Evolutionary conservation across 2,113 vertebrate species (phyloP).

Genomic region (Ciconia maguari): DNA sequence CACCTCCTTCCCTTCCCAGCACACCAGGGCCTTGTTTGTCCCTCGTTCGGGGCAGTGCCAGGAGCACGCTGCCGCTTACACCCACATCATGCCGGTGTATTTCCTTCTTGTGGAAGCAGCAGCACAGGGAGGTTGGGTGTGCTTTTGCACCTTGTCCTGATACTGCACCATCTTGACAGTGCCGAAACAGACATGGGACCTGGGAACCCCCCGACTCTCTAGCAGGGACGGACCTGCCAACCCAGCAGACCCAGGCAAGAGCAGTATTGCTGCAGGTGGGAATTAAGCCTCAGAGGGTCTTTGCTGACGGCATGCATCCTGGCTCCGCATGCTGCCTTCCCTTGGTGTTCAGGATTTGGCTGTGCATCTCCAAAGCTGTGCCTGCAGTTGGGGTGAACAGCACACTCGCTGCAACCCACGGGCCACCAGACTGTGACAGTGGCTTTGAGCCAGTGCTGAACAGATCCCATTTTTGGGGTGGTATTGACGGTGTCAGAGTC

Average conservation of each 20-base stretch:
- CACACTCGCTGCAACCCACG: not conserved
- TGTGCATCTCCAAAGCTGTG: not conserved
- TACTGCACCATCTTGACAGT: not conserved
- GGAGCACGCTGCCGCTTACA: not conserved
- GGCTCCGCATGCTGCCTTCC: accelerated
- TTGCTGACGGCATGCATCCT: not conserved
- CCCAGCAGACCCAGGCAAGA: not conserved
- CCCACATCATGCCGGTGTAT: accelerated
- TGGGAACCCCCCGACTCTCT: not conserved
- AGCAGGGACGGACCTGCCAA: not conserved
- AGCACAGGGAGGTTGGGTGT: not conserved
- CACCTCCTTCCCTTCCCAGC: not conserved
- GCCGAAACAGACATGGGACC: not conserved
- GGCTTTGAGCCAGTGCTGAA: not conserved
- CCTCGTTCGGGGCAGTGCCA: accelerated
- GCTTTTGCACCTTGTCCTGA: not conserved
- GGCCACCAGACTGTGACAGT: not conserved
- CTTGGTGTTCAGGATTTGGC: not conserved
- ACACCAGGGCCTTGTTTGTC: not conserved
- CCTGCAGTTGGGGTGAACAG: not conserved
- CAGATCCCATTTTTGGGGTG: not conserved
- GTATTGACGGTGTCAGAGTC: not conserved
- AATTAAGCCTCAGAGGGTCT: not conserved
- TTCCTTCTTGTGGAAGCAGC: not conserved
- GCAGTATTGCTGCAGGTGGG: not conserved